A percentile compares a stretch with the other conserved stretches of the same genome.
Evolutionary conservation across 2,888 invertebrate genomes (phyloP).

Genomic region (Esperia sulphurella): DNA sequence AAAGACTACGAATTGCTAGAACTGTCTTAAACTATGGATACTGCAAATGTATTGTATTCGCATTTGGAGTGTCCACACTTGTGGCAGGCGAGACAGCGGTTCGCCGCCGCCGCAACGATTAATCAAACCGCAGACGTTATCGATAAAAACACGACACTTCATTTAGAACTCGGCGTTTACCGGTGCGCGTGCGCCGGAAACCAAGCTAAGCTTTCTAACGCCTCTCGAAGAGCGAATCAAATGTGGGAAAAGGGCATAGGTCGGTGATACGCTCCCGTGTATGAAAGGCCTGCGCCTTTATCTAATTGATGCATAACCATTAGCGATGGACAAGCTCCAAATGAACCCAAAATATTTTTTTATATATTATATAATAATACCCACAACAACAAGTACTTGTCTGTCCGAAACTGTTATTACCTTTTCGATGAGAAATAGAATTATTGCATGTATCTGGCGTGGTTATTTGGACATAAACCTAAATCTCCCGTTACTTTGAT

Average conservation of each 20-base stretch:
- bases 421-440: no score
- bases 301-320: conserved; percentile 38
- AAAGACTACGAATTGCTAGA: no score
- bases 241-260: conserved; percentile 62
- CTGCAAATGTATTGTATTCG: no score
- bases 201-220: conserved; percentile 63
- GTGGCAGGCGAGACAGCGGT: conserved; percentile 10
- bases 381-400: no score
- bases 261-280: conserved; percentile 62
- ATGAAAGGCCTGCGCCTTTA: conserved; percentile 32
- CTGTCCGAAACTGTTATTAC: no score
- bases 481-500: no score
- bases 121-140: conserved; percentile 51
- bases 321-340: conserved; percentile 7
- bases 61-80: no score
- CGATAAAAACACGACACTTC: conserved; percentile 58
- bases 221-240: conserved; percentile 38
- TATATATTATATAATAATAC: no score
- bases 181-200: conserved; percentile 27
- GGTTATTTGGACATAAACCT: no score
- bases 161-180: conserved; percentile 36
- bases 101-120: conserved; percentile 36
- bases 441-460: no score
- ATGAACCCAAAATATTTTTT: no score
- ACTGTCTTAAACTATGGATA: no score